Base-by-base conservation (phyloP, 1,140 invertebrate species). In the Musca vetustissima region DNA sequence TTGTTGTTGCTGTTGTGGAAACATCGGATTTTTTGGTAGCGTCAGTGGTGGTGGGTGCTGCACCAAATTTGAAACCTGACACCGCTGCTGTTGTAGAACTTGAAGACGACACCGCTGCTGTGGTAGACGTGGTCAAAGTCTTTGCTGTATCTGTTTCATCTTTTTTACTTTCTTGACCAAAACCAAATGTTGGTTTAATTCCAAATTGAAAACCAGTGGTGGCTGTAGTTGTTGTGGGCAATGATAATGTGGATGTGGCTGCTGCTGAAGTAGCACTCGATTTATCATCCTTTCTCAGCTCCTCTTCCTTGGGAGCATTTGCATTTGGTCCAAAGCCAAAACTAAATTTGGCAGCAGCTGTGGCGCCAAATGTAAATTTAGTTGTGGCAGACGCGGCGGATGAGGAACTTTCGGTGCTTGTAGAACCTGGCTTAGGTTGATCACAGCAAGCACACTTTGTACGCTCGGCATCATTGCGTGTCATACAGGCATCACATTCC, bases 391-490 rank as follows among this genome's bases (percentile, higher is more conserved):
- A 43, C 36, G 36, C 2, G 36, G 36, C 6, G 6, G 36, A 11
- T 43, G 36, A 43, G 17, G 64, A 64, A 6, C 65, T 14, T 52
- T 61, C 47, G 11, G 71, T 71, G 13, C 81, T 85, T 11, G 89
- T 88, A 75, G 72, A 71, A 14, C 82, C 85, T 9, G 89, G 88
- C 75, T 88, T 92, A 1, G 86, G 77, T 24, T 89, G 84, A 66
- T 89, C 88, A 76, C 91, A 93, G 70, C 91, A 92, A 21, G 87
- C 83, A 83, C 92, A 93, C 72, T 85, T 87, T 4, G 72, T 73
- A 48, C 82, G 84, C 22, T 84, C 78, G 9, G 74, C 75, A 22
- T 87, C 85, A 74, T 92, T 92, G 64, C 84, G 82, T 1, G 91
- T 81, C 80, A 90, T 85, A 76, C 91, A 93, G 21, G 83, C 84